Base-by-base conservation (phyloP, 2,113 vertebrate genomes). In the Oenanthe melanoleuca region DNA sequence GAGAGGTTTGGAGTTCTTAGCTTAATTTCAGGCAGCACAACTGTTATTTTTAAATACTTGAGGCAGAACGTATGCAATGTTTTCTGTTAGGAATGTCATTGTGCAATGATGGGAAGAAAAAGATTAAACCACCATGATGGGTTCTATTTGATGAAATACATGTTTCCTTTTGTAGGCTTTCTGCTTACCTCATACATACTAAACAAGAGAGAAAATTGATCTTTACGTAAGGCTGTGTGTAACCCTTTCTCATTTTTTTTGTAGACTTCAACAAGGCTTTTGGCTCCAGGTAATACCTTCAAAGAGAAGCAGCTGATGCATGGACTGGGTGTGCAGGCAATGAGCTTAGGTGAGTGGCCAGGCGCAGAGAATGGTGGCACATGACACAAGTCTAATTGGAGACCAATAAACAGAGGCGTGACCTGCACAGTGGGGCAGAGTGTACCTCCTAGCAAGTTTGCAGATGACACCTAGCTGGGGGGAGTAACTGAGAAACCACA, bases 71-170 rank as follows among this genome's bases (percentile, higher is more conserved):
- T n/a, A n/a, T 5, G 9, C 18, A 44, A 3, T 42, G 31, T 33
- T 80, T 67, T 82, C 8, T 73, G 7, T 70, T 89, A 44, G 26
- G 19, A 86, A 20, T 53, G 21, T 8, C 0, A 1, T 19, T 63
- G 14, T 64, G 8, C 49, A 61, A 22, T 17, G 60, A 29, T 17
- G 31, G 33, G 8, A 1, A 64, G 40, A 23, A 20, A 55, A 52
- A 53, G 4, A 23, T 34, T 17, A 70, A 77, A 29, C 11, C 14
- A 37, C 22, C 13, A 2, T 4, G 3, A 22, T 33, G 28, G 11
- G 16, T 5, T 73, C 11, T 44, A 7, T 8, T 37, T 22, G 8
- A 40, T 2, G 1, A 23, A 56, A 38, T 14, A 20, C 0, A 1
- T 82, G 15, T 52, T 8, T 24, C 34, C 28, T 78, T 84, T 60